Evolutionary conservation across 2,888 invertebrate genomes (phyloP), one percentile per base, ranked within the genome.

Genomic region (Podabrus alpinus): DNA sequence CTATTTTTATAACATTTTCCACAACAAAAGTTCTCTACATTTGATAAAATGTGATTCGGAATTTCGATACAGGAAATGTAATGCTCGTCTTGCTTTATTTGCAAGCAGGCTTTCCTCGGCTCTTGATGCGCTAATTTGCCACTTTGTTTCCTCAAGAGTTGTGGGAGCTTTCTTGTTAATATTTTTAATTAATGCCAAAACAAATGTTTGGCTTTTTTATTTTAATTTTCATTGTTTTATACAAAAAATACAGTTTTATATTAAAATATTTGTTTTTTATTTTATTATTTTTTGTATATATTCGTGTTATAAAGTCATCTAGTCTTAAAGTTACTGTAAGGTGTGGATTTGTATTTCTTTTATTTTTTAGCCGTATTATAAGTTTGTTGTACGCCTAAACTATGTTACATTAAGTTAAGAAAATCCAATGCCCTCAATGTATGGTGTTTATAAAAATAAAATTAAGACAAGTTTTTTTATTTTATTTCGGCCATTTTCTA

Each of bases 301-400:
- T 45, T 61, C 59, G 60, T 71, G 69, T 75, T 72, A 72, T 66
- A 60, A 72, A 70, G 69, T 72, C 68, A 68, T 75, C 75, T 75
- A 75, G 75, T 75, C 75, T 75, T 75, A 75, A 72, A n/a, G 45
- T 75, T 75, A 75, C 17, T 69, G 66, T 75, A 75, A 75, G 75
- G 69, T 75, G 72, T 75, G 72, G 75, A 75, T 67, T 69, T 62
- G 68, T 68, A 72, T 75, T 68, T 75, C 60, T 60, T 72, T 75
- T 45, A 45, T 45, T 45, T 72, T 13, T 73, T 73, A 72, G 67
- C 67, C 69, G 66, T 75, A 75, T 68, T 72, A 70, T 71, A 70
- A 62, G 45, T 75, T 72, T 75, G 66, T 69, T 69, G 60, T 45
- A 70, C 68, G 67, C 64, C 67, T 68, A 69, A 72, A 72, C 61